Conservation (phyloP, 2,113 vertebrate species). For the Uropsilus gracilis region DNA sequence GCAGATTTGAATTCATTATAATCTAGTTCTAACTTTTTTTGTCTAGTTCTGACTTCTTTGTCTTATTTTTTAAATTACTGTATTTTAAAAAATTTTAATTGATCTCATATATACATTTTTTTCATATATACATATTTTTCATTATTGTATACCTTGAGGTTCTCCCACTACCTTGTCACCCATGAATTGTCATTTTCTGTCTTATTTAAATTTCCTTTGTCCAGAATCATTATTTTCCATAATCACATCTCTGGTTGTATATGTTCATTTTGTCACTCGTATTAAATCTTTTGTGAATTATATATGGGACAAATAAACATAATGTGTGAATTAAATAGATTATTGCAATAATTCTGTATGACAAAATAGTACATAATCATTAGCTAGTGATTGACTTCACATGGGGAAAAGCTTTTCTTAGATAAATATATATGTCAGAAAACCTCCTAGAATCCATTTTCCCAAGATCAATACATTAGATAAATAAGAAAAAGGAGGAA, state of each 20-base stretch:
- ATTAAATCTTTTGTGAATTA: constrained; percentile 27
- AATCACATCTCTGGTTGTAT: background rate
- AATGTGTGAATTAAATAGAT: background rate
- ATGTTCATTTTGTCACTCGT: background rate
- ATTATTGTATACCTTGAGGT: too few relatives aligned
- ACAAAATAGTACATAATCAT: background rate
- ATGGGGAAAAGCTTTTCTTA: background rate
- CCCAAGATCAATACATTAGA: background rate
- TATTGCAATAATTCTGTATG: background rate
- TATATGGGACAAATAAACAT: background rate
- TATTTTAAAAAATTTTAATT: too few relatives aligned
- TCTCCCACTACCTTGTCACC: too few relatives aligned
- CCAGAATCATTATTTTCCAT: background rate
- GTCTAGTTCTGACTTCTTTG: background rate
- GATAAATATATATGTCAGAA: background rate
- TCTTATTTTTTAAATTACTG: too few relatives aligned
- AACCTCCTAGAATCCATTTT: constrained; percentile 19
- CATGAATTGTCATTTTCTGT: too few relatives aligned
- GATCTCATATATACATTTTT: too few relatives aligned
- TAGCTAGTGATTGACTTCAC: constrained; percentile 6
- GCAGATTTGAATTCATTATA: background rate
- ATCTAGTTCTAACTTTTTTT: background rate
- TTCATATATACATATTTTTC: too few relatives aligned
- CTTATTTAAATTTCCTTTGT: background rate
- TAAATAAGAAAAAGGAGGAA: background rate